phyloP scores from a whole-genome alignment of 2,888 invertebrate genomes.

The Smittia aterrima region DNA sequence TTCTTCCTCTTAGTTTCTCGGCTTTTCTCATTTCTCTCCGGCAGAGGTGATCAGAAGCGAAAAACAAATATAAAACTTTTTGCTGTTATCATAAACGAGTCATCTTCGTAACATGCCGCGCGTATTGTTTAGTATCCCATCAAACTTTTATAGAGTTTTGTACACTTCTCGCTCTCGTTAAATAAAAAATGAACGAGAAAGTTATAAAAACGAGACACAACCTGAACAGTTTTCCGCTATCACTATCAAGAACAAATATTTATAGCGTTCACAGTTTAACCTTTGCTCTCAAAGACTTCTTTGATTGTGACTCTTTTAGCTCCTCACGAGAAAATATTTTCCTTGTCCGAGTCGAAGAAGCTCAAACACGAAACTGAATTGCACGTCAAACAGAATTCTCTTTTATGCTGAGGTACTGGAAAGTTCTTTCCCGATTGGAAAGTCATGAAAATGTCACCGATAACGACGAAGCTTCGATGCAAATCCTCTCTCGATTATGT shows the following conservation, averaged over 20 bases:
- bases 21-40: background rate
- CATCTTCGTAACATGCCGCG: constrained; percentile 26
- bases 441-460: no score
- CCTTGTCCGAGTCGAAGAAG: constrained; percentile 3
- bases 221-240: background rate
- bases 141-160: constrained; percentile 2
- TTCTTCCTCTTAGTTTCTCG: background rate
- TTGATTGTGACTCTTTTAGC: background rate
- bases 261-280: no score
- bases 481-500: no score
- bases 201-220: background rate
- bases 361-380: constrained; percentile 28
- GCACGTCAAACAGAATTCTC: background rate
- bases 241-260: background rate
- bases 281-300: no score
- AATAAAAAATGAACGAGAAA: no score
- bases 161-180: background rate
- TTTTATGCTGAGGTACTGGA: constrained; percentile 2
- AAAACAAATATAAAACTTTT: constrained; percentile 16
- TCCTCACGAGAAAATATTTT: background rate
- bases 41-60: background rate
- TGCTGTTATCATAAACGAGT: constrained; percentile 36
- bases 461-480: no score
- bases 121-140: constrained; percentile 29
- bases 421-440: no score